These are phyloP conservation scores for Anthophora plumipes DNA, from an alignment of 2,888 invertebrate species.

Conservation along the genomic window DNA sequence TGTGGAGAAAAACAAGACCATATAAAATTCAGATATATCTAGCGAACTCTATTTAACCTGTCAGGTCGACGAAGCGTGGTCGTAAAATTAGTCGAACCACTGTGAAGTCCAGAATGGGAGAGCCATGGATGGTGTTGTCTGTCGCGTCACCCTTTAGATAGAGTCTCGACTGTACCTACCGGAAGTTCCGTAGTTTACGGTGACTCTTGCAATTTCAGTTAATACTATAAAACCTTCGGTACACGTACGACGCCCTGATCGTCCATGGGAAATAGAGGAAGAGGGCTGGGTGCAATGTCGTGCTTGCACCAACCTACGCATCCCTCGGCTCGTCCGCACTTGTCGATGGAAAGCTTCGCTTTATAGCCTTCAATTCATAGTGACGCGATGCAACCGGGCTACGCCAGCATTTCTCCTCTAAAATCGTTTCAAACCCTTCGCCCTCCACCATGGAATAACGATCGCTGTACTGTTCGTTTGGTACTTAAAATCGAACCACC, in stretches of 20 bases:
- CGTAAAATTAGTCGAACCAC: constrained; percentile 23
- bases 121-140: constrained; percentile 32
- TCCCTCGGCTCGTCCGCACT: constrained; percentile 72
- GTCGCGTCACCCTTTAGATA: constrained; percentile 56
- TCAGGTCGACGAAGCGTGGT: constrained; percentile 10
- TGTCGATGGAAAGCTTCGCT: constrained; percentile 77
- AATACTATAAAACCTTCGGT: constrained; percentile 81
- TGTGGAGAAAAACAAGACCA: not conserved
- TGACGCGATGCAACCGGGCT: constrained; percentile 52
- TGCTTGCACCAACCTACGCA: constrained; percentile 47
- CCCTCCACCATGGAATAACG: not conserved
- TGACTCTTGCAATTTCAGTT: constrained; percentile 82
- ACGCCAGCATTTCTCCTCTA: constrained; percentile 14
- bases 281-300: constrained; percentile 62
- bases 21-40: not conserved
- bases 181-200: constrained; percentile 77
- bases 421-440: constrained; percentile 20
- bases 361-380: constrained; percentile 69
- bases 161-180: constrained; percentile 50
- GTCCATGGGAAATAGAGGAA: constrained; percentile 24
- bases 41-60: constrained; percentile 11
- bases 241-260: constrained; percentile 67
- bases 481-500: not conserved
- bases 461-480: not conserved
- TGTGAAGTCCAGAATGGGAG: not conserved